Evolutionary conservation across 2,113 vertebrate species (phyloP).

Genomic region (Brachypteracias leptosomus): DNA sequence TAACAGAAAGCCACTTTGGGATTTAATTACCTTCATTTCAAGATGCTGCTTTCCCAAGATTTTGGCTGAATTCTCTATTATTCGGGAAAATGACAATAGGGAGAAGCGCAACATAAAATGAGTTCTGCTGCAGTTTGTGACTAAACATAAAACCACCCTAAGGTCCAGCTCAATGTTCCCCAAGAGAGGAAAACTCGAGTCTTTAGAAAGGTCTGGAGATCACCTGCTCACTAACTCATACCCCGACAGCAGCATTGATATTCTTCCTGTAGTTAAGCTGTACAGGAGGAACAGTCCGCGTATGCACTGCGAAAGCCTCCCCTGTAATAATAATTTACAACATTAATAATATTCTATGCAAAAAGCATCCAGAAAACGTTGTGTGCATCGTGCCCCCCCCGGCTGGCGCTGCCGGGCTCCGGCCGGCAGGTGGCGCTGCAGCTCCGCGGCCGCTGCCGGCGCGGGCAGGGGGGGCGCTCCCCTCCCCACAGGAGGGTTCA

Average conservation of each 20-base stretch:
- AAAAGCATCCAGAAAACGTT: no score
- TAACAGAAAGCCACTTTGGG: accelerated
- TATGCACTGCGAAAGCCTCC: no score
- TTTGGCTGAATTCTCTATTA: background rate
- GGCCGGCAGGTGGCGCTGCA: slow-evolving; percentile 62
- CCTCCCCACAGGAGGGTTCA: no score
- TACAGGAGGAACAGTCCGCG: no score
- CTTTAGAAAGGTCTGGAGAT: background rate
- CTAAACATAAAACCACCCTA: background rate
- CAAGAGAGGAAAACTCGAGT: background rate
- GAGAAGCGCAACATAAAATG: background rate
- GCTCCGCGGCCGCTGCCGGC: no score
- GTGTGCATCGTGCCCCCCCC: no score
- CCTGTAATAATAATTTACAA: no score
- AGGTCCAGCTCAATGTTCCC: background rate
- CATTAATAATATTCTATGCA: no score
- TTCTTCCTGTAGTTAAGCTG: no score
- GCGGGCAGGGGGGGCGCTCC: no score
- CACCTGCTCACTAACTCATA: accelerated
- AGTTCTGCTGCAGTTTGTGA: background rate
- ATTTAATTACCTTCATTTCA: background rate
- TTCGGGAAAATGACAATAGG: background rate
- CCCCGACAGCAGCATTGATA: background rate
- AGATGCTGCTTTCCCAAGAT: background rate
- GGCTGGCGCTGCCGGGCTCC: background rate